Evolutionary conservation across 2,797 vertebrate genomes (phyloP), one percentile per base, ranked within the genome.

Genomic region (Anguilla marmorata): DNA sequence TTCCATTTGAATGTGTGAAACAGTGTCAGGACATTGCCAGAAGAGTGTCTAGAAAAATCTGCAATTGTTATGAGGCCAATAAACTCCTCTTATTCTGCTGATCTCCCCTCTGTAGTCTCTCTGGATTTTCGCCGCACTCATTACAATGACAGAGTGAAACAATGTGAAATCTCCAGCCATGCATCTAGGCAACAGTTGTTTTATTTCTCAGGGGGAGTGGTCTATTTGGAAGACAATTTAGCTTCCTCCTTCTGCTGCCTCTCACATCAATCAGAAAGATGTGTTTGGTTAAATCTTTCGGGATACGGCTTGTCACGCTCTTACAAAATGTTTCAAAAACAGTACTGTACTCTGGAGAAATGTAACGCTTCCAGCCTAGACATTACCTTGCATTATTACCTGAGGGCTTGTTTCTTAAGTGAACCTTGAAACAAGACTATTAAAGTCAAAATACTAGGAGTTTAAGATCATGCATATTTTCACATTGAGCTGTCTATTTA

Each of bases 111-210:
- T 48, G 3, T 48, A 2, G 33, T 1, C 37, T 76, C 72, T 45
- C 16, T 41, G 79, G 7, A 45, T 6, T 37, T 79, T 41, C 16
- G 21, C 74, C 9, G 19, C 5, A 19, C 41, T 82, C 45, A 12
- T 82, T 50, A 82, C 19, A 82, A 16, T 50, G 21, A n/a, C 41
- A n/a, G 79, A 50, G 45, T 11, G 45, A 82, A 82, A 82, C 79
- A 50, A n/a, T 50, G 45, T 82, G 41, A 50, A 50, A 82, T 50
- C 79, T 82, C 8, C 41, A 82, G 45, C 45, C 45, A 82, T 82
- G 79, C 79, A 82, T 82, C 74, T 45, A 19, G 74, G 16, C 74
- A 79, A 79, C 74, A 79, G 74, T 79, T 79, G 74, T 79, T 79
- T 41, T 79, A 79, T 41, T 79, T 37, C 74, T 45, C 74, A 41